phyloP scores from a whole-genome alignment of 2,113 vertebrate genomes.

The Tychaedon coryphoeus region DNA sequence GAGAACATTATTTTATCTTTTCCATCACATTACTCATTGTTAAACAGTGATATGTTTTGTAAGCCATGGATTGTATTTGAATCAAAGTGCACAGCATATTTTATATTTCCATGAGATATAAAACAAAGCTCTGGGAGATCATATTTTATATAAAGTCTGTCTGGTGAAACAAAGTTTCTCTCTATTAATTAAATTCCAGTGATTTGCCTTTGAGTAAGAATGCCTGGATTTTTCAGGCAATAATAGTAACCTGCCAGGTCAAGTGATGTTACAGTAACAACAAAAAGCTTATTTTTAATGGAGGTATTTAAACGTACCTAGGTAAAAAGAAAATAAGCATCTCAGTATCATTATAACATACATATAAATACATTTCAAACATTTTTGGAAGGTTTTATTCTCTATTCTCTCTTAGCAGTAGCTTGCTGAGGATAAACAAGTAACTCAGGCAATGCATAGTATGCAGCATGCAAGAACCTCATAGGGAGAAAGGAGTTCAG shows the following conservation, averaged over 20 bases:
- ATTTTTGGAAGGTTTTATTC: not conserved
- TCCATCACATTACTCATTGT: not conserved
- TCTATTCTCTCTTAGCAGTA: not conserved
- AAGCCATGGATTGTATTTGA: not conserved
- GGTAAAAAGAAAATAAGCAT: not conserved
- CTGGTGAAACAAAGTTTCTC: not conserved
- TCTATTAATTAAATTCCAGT: not conserved
- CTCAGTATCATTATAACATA: not conserved
- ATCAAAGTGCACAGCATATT: not conserved
- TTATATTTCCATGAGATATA: not conserved
- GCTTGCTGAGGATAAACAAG: not conserved
- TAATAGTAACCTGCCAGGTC: not conserved
- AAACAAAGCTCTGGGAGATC: not conserved
- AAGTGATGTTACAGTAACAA: not conserved
- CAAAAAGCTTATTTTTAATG: not conserved
- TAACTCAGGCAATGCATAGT: not conserved
- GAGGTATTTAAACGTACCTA: not conserved
- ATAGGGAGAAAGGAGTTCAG: not conserved
- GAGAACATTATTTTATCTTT: conserved; percentile 17
- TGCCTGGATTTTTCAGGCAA: not conserved
- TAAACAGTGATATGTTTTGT: not conserved
- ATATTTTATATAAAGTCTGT: not conserved
- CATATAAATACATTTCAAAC: not conserved
- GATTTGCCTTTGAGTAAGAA: not conserved
- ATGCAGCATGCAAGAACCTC: not conserved